phyloP scores from a whole-genome alignment of 2,888 invertebrate genomes.

The Dione juno region DNA sequence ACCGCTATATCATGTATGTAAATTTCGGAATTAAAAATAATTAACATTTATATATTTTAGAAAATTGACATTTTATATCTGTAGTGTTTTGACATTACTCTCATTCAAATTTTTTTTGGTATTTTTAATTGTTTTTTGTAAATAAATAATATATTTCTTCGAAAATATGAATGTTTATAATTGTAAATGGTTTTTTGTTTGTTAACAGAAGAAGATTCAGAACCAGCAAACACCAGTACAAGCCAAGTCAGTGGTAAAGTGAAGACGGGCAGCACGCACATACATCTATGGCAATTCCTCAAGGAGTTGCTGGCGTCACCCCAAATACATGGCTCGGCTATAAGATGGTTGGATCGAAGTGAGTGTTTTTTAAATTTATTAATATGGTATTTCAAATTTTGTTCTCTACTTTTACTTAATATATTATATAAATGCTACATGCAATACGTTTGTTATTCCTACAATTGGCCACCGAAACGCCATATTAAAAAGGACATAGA shows the following conservation, averaged over 20 bases:
- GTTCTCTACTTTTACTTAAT: not conserved
- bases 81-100: too few species aligned
- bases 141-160: too few species aligned
- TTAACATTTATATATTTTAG: too few species aligned
- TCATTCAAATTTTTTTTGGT: too few species aligned
- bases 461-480: too few species aligned
- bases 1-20: too few species aligned
- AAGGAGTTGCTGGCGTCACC: constrained; percentile 96
- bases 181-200: not conserved
- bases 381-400: not conserved
- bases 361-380: constrained; percentile 56
- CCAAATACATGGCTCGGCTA: constrained; percentile 95
- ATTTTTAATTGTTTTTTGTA: too few species aligned
- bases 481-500: too few species aligned
- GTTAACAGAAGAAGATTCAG: constrained; percentile 84
- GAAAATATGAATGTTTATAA: not conserved
- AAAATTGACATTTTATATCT: too few species aligned
- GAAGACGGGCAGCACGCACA: constrained; percentile 90
- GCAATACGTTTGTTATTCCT: too few species aligned
- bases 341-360: constrained; percentile 97
- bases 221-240: constrained; percentile 68
- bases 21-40: too few species aligned
- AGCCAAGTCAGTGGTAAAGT: constrained; percentile 62
- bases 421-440: too few species aligned
- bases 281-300: constrained; percentile 99